Evolutionary conservation across 2,113 vertebrate genomes (phyloP).

Genomic region (Oostethus manadensis): DNA sequence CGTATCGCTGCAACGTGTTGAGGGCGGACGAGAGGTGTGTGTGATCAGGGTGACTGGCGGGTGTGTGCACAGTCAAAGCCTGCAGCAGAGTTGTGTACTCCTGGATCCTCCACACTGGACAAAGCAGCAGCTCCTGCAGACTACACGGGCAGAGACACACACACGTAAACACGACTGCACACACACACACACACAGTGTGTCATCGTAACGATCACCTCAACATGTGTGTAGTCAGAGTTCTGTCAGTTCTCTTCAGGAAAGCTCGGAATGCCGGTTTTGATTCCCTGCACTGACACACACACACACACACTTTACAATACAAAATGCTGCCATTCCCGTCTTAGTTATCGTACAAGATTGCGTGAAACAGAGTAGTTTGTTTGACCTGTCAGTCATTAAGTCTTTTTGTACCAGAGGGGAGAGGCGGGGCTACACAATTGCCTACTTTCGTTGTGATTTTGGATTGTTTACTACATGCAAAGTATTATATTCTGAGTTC

Average conservation of each 20-base stretch:
- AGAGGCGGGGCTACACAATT: too few relatives aligned
- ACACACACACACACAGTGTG: not conserved
- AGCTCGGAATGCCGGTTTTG: slow-evolving; percentile 73
- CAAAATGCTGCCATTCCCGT: too few relatives aligned
- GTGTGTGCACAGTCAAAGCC: slow-evolving; percentile 72
- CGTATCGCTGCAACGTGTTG: slow-evolving; percentile 62
- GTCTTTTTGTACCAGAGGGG: too few relatives aligned
- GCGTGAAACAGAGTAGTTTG: too few relatives aligned
- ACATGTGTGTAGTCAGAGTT: slow-evolving; percentile 75
- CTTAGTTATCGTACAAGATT: too few relatives aligned
- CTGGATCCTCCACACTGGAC: slow-evolving; percentile 73
- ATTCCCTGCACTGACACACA: slow-evolving; percentile 74
- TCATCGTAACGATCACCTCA: slow-evolving; percentile 65
- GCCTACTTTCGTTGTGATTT: too few relatives aligned
- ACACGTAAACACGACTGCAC: not conserved
- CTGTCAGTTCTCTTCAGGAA: slow-evolving; percentile 79
- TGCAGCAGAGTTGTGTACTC: slow-evolving; percentile 79
- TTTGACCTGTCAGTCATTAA: too few relatives aligned
- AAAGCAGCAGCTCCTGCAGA: slow-evolving; percentile 79
- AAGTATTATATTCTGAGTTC: too few relatives aligned
- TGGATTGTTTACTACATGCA: too few relatives aligned
- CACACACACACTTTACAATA: not conserved
- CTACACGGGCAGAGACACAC: slow-evolving; percentile 50
- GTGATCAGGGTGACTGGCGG: slow-evolving; percentile 70
- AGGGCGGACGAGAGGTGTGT: slow-evolving; percentile 67